Evolutionary conservation across 2,888 invertebrate genomes (phyloP), one percentile per base, ranked within the genome.

Genomic region (Byasa hedistus): DNA sequence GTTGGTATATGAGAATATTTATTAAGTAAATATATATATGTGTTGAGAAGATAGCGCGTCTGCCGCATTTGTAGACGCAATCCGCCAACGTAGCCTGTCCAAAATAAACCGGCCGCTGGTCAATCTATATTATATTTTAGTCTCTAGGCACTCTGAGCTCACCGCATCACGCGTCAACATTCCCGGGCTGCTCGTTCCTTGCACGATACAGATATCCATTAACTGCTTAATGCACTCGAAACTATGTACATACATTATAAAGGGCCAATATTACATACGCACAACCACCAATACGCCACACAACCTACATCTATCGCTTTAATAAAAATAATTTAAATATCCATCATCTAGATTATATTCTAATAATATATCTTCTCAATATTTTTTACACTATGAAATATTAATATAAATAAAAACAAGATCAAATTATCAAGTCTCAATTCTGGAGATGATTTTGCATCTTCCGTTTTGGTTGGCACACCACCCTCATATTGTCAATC

Each of bases 41-140:
- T 8, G 74, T 77, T 71, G 73, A 74, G 76, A 65, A 75, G 74
- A 81, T 77, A 72, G 76, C 76, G 76, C 83, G 81, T 82, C 80
- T 79, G 81, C 76, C 75, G 76, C 76, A 76, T 77, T 77, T 73
- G 78, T 81, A 83, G 82, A 83, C 83, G 84, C 80, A 83, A 79
- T 77, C 80, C 85, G 84, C 87, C 83, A 89, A 86, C 88, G 83
- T 84, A 82, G 76, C 65, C 74, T 72, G 74, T 81, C 85, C 85
- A 73, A 82, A 90, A 89, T 89, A 89, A 89, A 89, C 85, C 86
- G 57, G 71, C 73, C 64, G 72, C 70, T 69, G 67, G 61, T 74
- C 74, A 79, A 76, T 78, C 79, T 84, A 81, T 81, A 82, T 79
- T 81, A 83, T 81, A 84, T 86, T 84, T 84, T 79, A 83, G 79